Conservation (phyloP, 2,797 vertebrate genomes). For the Poecilia picta region DNA sequence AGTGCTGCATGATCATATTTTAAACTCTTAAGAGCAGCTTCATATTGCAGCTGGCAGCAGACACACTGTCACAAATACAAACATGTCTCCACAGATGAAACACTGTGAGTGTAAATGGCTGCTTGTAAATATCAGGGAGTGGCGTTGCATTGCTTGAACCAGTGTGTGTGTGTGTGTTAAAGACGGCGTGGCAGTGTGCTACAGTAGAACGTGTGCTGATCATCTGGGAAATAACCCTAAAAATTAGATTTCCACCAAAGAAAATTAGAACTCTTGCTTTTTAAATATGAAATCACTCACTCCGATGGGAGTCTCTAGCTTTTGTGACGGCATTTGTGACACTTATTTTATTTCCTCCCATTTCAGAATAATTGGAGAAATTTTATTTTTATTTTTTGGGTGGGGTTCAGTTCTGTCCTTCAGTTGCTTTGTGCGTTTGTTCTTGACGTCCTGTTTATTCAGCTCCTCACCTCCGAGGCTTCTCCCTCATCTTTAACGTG, state of each 20-base stretch:
- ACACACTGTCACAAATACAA: slow-evolving; percentile 65
- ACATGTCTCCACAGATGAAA: slow-evolving; percentile 60
- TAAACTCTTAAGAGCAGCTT: slow-evolving; percentile 12
- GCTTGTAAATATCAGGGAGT: slow-evolving; percentile 83
- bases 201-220: slow-evolving; percentile 14
- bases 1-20: not conserved
- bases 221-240: slow-evolving; percentile 20
- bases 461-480: slow-evolving; percentile 39
- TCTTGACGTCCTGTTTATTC: slow-evolving; percentile 38
- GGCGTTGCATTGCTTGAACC: slow-evolving; percentile 46
- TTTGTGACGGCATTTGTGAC: slow-evolving; percentile 28
- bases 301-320: slow-evolving; percentile 21
- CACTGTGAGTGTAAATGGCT: slow-evolving; percentile 63
- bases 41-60: slow-evolving; percentile 33
- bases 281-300: slow-evolving; percentile 9
- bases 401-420: slow-evolving; percentile 14
- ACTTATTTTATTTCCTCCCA: slow-evolving; percentile 28
- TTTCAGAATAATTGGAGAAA: slow-evolving; percentile 14
- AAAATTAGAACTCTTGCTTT: slow-evolving; percentile 5
- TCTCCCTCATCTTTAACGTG: slow-evolving; percentile 24
- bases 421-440: slow-evolving; percentile 33
- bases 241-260: slow-evolving; percentile 10
- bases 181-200: slow-evolving; percentile 17
- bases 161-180: not conserved
- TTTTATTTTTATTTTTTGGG: not conserved